Evolutionary conservation across 2,888 invertebrate genomes (phyloP).

Genomic region (Hermaeophaga mercurialis): DNA sequence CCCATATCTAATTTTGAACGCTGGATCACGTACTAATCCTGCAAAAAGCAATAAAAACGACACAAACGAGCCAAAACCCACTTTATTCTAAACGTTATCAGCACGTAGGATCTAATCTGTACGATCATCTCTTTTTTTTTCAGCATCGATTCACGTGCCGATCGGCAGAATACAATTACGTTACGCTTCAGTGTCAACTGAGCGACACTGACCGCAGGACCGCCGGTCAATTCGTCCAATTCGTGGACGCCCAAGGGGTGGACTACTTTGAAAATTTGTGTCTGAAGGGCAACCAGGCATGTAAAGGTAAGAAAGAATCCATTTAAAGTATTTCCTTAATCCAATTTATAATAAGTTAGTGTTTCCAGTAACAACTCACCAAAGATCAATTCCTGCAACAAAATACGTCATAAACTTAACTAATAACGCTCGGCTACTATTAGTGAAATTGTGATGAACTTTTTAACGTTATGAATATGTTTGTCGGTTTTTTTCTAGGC

Average conservation of each 20-base stretch:
- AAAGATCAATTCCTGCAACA: too few relatives aligned
- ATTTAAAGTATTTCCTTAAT: too few relatives aligned
- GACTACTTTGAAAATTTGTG: slow-evolving; percentile 92
- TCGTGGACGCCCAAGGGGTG: slow-evolving; percentile 83
- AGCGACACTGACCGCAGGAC: slow-evolving; percentile 89
- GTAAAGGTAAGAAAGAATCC: slow-evolving; percentile 65
- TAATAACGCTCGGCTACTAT: too few relatives aligned
- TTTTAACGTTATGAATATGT: too few relatives aligned
- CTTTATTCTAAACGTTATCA: not conserved
- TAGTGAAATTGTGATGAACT: too few relatives aligned
- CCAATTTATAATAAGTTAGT: too few relatives aligned
- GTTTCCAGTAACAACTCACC: too few relatives aligned
- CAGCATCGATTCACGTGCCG: slow-evolving; percentile 89
- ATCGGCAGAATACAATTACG: slow-evolving; percentile 92
- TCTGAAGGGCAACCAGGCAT: slow-evolving; percentile 81
- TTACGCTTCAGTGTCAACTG: slow-evolving; percentile 87
- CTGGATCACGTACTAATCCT: not conserved
- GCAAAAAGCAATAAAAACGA: not conserved
- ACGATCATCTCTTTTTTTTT: slow-evolving; percentile 41
- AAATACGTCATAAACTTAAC: too few relatives aligned
- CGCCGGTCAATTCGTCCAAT: slow-evolving; percentile 85
- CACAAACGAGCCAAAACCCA: not conserved
- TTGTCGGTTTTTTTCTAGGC: slow-evolving; percentile 34
- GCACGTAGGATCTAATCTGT: slow-evolving; percentile 1
- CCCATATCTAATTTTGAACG: too few relatives aligned